Base-by-base conservation (phyloP, 2,888 invertebrate species). In the Drosophila fungiperda region DNA sequence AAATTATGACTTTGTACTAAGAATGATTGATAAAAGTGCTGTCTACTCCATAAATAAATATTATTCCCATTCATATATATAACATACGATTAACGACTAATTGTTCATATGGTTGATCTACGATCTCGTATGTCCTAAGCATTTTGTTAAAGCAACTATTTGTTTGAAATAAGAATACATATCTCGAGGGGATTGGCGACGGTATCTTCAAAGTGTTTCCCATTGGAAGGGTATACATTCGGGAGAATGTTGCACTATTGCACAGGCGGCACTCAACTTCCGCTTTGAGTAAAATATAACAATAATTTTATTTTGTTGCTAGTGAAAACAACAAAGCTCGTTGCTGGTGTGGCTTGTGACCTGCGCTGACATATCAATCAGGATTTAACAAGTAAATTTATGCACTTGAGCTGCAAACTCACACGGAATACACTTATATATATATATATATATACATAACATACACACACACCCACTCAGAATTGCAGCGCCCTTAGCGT, bases 321-420 rank as follows among this genome's bases (percentile, higher is more conserved):
- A 15, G 55, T 71, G 53, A 72, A 64, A 68, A 82, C 58, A 66
- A 65, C 58, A 71, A 63, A 55, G 40, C 70, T 55, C 29, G 48
- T 26, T 55, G 52, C 54, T 63, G 45, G 55, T 61, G 54, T 48
- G 42, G 52, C 54, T 32, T 52, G 59, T 73, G 70, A 75, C 62
- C 74, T 66, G 62, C 66, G 83, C 76, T 84, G 85, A 78, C 77
- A 83, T 90, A 91, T 92, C 92, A 91, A 91, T 91, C 91, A 90
- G 88, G 83, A 82, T 80, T 91, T 92, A 85, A 84, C 87, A 87
- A 84, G 81, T 72, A 87, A 90, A 90, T 91, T 87, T 92, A 91
- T 92, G 91, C 90, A 89, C 91, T 87, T 83, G 76, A 83, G 85
- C 55, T 72, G 60, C 59, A 72, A 68, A 57, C 63, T 55, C 60